Evolutionary conservation across 2,888 invertebrate genomes (phyloP).

Genomic region (Rhamphomyia laevipes): DNA sequence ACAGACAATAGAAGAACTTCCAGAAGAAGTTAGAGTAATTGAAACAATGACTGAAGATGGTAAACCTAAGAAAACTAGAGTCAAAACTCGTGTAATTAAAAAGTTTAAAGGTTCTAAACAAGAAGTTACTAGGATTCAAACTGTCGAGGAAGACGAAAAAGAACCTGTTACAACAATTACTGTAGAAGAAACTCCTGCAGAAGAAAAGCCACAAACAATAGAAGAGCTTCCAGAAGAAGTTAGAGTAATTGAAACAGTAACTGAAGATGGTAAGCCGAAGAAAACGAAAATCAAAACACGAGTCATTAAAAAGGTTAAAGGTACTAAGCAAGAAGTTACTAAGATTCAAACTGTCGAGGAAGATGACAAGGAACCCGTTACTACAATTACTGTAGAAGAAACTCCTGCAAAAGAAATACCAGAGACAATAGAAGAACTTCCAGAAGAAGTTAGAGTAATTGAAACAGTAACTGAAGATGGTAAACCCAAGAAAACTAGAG

Average conservation of each 20-base stretch:
- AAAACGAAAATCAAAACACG: conserved; percentile 25
- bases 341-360: conserved; percentile 22
- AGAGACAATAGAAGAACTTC: conserved; percentile 11
- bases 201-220: conserved; percentile 16
- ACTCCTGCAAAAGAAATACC: conserved; percentile 16
- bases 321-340: conserved; percentile 30
- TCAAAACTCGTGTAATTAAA: conserved; percentile 27
- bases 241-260: conserved; percentile 18
- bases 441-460: conserved; percentile 29
- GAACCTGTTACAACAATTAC: conserved; percentile 23
- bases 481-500: conserved; percentile 24
- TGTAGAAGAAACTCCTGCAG: conserved; percentile 13
- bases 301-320: conserved; percentile 30
- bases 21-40: conserved; percentile 35
- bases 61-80: conserved; percentile 24
- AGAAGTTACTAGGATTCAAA: conserved; percentile 30
- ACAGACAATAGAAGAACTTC: conserved; percentile 20
- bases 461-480: conserved; percentile 27
- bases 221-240: conserved; percentile 27
- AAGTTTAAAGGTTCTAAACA: conserved; percentile 30
- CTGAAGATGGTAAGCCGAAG: conserved; percentile 20
- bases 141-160: conserved; percentile 32
- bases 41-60: conserved; percentile 33
- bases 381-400: conserved; percentile 18
- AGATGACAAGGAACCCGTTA: conserved; percentile 24